phyloP scores from a whole-genome alignment of 2,888 invertebrate species.

The Corythucha ciliata region DNA sequence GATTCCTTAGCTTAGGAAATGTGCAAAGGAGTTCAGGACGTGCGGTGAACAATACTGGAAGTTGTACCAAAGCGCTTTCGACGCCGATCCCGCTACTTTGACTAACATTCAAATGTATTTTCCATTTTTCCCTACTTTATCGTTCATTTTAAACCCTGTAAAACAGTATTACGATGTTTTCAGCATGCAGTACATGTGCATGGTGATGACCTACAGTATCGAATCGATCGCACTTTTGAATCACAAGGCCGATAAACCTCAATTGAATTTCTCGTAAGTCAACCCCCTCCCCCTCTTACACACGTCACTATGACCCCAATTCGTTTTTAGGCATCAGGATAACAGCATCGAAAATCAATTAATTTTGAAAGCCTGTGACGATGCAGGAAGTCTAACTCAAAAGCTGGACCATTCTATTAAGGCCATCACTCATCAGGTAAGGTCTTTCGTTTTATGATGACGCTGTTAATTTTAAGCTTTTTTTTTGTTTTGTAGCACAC shows the following conservation, averaged over 20 bases:
- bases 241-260: slow-evolving; percentile 36
- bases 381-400: slow-evolving; percentile 41
- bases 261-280: slow-evolving; percentile 36
- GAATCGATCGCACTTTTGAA: slow-evolving; percentile 56
- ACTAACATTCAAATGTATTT: slow-evolving; percentile 60
- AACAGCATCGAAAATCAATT: slow-evolving; percentile 44
- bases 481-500: slow-evolving; percentile 37
- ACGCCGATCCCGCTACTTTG: slow-evolving; percentile 70
- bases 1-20: slow-evolving; percentile 53
- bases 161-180: not conserved
- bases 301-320: not conserved
- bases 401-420: slow-evolving; percentile 41
- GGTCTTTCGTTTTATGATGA: not conserved
- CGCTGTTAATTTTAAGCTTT: not conserved
- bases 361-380: slow-evolving; percentile 43
- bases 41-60: slow-evolving; percentile 66
- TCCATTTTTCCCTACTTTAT: too few species aligned
- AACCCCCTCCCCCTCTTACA: not conserved
- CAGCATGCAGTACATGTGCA: slow-evolving; percentile 67
- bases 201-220: slow-evolving; percentile 62
- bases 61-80: slow-evolving; percentile 73
- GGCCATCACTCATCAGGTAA: slow-evolving; percentile 45
- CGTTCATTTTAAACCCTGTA: slow-evolving; percentile 25
- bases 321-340: slow-evolving; percentile 41
- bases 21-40: slow-evolving; percentile 59